Conservation (phyloP, 2,888 invertebrate species). For the Zeuzera pyrina region DNA sequence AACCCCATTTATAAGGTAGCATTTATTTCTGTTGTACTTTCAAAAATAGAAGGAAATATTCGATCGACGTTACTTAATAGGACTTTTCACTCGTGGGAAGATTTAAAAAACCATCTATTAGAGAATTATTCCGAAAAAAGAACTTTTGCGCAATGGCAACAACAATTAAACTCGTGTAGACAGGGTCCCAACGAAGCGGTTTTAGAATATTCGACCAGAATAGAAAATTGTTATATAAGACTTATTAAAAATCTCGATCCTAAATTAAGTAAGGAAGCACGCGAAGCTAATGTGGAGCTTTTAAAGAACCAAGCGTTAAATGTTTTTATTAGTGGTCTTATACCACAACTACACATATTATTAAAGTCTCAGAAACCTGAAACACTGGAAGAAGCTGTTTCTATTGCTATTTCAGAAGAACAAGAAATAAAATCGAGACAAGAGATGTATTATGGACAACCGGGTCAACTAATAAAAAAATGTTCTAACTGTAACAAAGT, state of each 20-base stretch:
- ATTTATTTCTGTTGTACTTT: too few species aligned
- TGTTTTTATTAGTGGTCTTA: not conserved
- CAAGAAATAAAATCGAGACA: constrained; percentile 1
- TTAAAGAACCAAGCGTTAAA: not conserved
- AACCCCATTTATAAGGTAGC: too few species aligned
- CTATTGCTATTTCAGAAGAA: constrained; percentile 1
- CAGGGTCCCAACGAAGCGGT: constrained; percentile 8
- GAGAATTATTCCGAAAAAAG: constrained; percentile 7
- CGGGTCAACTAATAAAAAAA: not conserved
- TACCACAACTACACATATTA: not conserved
- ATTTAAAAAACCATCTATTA: constrained; percentile 5
- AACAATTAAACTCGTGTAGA: constrained; percentile 12
- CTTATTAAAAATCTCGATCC: constrained; percentile 11
- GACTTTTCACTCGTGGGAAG: not conserved
- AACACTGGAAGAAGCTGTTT: not conserved
- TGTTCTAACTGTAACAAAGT: not conserved
- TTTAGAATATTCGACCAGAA: constrained; percentile 8
- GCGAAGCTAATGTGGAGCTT: not conserved
- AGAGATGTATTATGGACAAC: not conserved
- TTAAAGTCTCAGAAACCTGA: not conserved
- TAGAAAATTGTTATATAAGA: constrained; percentile 12
- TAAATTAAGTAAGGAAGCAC: constrained; percentile 5
- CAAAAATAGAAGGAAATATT: too few species aligned
- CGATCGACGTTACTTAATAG: too few species aligned
- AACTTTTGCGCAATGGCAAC: constrained; percentile 9